Base-by-base conservation (phyloP, 2,797 vertebrate species). In the Trichosurus vulpecula region DNA sequence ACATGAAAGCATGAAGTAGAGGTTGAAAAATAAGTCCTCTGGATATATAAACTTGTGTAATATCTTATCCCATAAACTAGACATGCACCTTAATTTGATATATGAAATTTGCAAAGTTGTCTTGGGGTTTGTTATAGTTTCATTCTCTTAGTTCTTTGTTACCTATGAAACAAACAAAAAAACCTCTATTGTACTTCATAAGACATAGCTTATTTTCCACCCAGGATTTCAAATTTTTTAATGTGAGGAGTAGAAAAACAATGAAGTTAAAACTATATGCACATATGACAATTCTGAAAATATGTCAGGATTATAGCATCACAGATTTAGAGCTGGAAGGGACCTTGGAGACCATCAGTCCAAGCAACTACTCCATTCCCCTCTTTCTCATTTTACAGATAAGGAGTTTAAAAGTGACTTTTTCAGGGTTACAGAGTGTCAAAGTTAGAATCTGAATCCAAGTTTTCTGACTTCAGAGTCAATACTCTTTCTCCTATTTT, bases 141-240 rank as follows among this genome's bases (percentile, higher is more conserved):
- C 41, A 51, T 94, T 96, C 55, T 95, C 10, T 95, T 91, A 52
- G 55, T 25, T 94, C 47, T 95, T 27, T n/a, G 74, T 54, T 90
- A 91, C 93, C 66, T 91, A 13, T 55, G 74, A 94, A 92, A 55
- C 53, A 52, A 90, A 58, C 53, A 41, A 94, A 61, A 92, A 53
- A 6, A 11, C 11, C 35, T 93, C 6, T 74, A 61, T 0, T 52
- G 51, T 57, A 54, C 74, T 87, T 47, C 41, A 27, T 47, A 51
- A 47, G 22, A 27, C 9, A 47, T 27, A 51, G 47, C 9, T 51
- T 94, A 93, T 91, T 92, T 35, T n/a, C 94, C 66, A 91, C 25
- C 94, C 57, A 94, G 95, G 91, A 92, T 56, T 95, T 90, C 57
- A 90, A 91, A 95, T 66, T 81, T 81, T 41, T 41, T 81, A 19